Evolutionary conservation across 2,797 vertebrate genomes (phyloP).

Genomic region (Anniella stebbinsi): DNA sequence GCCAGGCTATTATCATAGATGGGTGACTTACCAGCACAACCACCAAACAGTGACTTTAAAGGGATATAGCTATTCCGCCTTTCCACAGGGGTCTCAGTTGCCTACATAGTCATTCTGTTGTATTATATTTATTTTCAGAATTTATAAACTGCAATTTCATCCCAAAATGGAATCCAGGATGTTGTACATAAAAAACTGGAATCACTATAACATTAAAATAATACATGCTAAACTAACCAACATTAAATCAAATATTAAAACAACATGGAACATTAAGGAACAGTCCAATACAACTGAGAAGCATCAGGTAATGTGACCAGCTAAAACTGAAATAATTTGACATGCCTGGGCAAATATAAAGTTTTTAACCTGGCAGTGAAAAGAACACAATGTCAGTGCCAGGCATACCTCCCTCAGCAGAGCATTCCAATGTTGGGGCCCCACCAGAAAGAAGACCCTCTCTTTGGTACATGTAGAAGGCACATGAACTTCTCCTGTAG

Average conservation of each 20-base stretch:
- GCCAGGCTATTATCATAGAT: background rate
- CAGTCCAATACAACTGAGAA: background rate
- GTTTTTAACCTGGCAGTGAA: no score
- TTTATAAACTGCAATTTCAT: background rate
- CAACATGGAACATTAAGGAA: background rate
- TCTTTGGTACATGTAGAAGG: background rate
- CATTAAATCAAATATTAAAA: background rate
- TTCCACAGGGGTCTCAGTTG: background rate
- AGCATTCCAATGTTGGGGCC: no score
- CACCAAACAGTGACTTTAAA: background rate
- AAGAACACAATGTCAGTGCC: no score
- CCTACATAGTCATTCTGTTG: background rate
- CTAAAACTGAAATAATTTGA: no score
- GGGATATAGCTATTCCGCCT: background rate
- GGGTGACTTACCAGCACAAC: background rate
- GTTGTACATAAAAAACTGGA: background rate
- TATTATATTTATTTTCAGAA: background rate
- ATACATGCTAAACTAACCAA: no score
- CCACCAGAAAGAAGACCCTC: no score
- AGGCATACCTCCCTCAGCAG: no score
- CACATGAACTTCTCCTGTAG: background rate
- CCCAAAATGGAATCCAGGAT: background rate
- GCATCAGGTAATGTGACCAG: background rate
- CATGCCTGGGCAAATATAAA: no score
- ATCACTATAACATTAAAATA: no score